phyloP scores from a whole-genome alignment of 2,888 invertebrate species.

The Sinopyrophorus schimmeli region DNA sequence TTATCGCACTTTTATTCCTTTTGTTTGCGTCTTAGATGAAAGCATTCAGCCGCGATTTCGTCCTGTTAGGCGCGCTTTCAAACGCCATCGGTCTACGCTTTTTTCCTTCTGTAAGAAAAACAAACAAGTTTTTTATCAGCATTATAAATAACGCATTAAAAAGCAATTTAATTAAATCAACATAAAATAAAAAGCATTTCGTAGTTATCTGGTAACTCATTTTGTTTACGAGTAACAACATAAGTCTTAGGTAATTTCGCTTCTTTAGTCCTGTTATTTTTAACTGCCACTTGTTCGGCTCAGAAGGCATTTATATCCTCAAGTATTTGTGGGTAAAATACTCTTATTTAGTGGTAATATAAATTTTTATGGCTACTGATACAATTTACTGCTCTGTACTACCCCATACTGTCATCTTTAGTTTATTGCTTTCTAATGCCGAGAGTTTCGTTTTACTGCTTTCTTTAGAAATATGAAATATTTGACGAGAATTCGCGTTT shows the following conservation, averaged over 20 bases:
- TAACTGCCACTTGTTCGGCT: constrained; percentile 23
- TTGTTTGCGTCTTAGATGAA: constrained; percentile 27
- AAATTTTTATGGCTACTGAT: constrained; percentile 22
- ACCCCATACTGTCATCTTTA: constrained; percentile 9
- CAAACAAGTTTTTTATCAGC: no score
- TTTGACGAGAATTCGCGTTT: no score
- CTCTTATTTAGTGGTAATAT: constrained; percentile 25
- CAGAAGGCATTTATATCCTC: constrained; percentile 15
- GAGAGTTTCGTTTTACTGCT: constrained; percentile 14
- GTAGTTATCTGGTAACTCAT: no score
- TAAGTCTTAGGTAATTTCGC: constrained; percentile 21
- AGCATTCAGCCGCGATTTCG: constrained; percentile 23
- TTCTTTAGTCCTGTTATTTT: constrained; percentile 19
- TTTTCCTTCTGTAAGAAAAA: constrained; percentile 26
- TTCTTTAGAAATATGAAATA: constrained; percentile 4
- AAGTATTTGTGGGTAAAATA: constrained; percentile 18
- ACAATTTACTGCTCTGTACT: constrained; percentile 22
- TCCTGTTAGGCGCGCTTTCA: constrained; percentile 20
- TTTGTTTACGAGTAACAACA: constrained; percentile 19
- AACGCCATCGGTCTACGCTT: constrained; percentile 19
- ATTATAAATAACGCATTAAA: no score
- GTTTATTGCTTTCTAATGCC: constrained; percentile 14
- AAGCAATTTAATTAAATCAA: no score
- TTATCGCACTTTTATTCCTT: constrained; percentile 29
- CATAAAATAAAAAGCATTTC: no score